Evolutionary conservation across 2,797 vertebrate genomes (phyloP), one percentile per base, ranked within the genome.

Genomic region (Protosalanx chinensis): DNA sequence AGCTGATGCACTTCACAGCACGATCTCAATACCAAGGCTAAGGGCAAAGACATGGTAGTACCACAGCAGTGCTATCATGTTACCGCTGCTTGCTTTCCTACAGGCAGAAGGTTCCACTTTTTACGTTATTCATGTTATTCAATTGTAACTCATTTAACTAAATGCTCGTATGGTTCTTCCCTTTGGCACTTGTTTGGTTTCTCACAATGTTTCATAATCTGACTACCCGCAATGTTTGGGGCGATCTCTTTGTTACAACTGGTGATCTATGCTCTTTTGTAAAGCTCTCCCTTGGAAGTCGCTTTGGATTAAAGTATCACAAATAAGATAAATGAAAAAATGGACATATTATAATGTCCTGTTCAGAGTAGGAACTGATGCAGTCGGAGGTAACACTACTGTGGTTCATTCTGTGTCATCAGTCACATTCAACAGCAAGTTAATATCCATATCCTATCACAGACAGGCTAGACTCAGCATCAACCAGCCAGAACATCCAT

Each of bases 311-410:
- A 27, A 27, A 27, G 23, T 27, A 1, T 27, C 23, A 27, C 23
- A 27, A 27, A 27, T 27, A 27, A 1, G 23, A 1, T 27, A 27
- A 27, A 27, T 27, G 23, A 27, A 27, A 27, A 27, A 27, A 27
- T 27, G 1, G 23, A 27, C 1, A 27, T 27, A 1, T 27, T 69
- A 37, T 57, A 68, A 8, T 46, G 41, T 46, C 7, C 41, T 46
- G 41, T 13, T 27, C n/a, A 59, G n/a, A 59, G 64, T 30, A 66
- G 64, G 74, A 78, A 18, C 60, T 33, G 61, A 68, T 53, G 56
- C 33, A 73, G 27, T 33, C 5, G n/a, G 33, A 68, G 41, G 70
- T 4, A 46, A 41, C 2, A 60, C 5, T 35, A 35, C 15, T 35
- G 6, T 66, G 6, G 10, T 13, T 65, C 29, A 16, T 20, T 62